phyloP scores from a whole-genome alignment of 2,888 invertebrate genomes.

The Masnerella sp. region DNA sequence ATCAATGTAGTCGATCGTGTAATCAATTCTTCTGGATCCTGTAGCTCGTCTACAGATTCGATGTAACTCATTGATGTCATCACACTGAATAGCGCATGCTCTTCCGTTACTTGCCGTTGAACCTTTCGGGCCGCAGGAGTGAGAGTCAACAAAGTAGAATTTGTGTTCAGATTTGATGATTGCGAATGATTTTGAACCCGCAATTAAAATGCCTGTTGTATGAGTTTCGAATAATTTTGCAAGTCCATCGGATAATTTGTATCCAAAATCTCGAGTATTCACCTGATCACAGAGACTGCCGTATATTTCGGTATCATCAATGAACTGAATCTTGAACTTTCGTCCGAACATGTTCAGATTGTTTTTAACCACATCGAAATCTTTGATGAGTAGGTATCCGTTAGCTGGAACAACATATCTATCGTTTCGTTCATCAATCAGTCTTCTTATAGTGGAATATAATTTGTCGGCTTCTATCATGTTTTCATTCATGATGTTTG shows the following conservation, averaged over 20 bases:
- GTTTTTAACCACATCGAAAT: slow-evolving; percentile 15
- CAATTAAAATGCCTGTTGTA: slow-evolving; percentile 26
- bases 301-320: slow-evolving; percentile 10
- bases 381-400: slow-evolving; percentile 7
- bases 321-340: slow-evolving; percentile 11
- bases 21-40: slow-evolving; percentile 20
- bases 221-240: slow-evolving; percentile 23
- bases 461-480: slow-evolving; percentile 25
- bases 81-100: slow-evolving; percentile 24
- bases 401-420: not conserved
- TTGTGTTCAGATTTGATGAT: slow-evolving; percentile 5
- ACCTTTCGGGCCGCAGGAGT: slow-evolving; percentile 28
- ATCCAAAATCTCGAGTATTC: slow-evolving; percentile 10
- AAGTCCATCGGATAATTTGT: slow-evolving; percentile 17
- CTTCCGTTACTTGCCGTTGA: slow-evolving; percentile 22
- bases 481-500: slow-evolving; percentile 22
- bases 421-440: slow-evolving; percentile 4
- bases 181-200: slow-evolving; percentile 19
- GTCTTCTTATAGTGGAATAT: slow-evolving; percentile 7
- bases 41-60: slow-evolving; percentile 34
- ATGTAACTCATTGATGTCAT: slow-evolving; percentile 4
- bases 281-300: slow-evolving; percentile 10
- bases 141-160: slow-evolving; percentile 28
- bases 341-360: slow-evolving; percentile 12
- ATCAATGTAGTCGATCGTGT: not conserved